Evolutionary conservation across 35 echinoderm and acorn worm species (phyloP), one percentile per base, ranked within the genome.

Genomic region (Diadema setosum): DNA sequence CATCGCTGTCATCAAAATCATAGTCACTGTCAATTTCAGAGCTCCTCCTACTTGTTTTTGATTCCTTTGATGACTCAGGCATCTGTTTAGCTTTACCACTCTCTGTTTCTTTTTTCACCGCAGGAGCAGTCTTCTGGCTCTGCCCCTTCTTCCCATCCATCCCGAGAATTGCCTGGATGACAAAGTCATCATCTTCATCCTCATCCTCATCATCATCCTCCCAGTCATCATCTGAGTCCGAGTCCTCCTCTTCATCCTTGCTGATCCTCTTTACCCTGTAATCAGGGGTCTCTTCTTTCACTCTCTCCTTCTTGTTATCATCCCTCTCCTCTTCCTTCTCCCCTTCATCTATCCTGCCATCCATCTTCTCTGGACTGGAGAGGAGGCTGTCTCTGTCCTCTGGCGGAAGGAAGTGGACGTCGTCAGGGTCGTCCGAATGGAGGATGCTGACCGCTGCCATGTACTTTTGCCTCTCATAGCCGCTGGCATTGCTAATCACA

Each of bases 381-480:
- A 78, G 33, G 12, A 78, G 73, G 44, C 73, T 78, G 73, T 78
- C 73, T 0, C 73, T 33, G 16, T 41, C 40, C n/a, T 90, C 88
- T 16, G 88, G 80, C 4, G 88, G 88, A 8, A 90, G 24, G 45
- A 90, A 12, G 23, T 90, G 80, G 29, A 90, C 61, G 26, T 83
- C 88, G 8, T 90, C 88, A 25, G 80, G 81, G 55, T 90, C 88
- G 29, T 63, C 41, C 11, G 88, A 83, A 31, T 90, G 88, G 0
- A 90, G 59, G 20, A 90, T 81, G 20, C 43, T 84, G 29, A 90
- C 81, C 2, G 88, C 88, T 9, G 88, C 88, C 58, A 90, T 84
- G 88, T 84, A 90, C 60, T 90, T 90, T 81, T 70, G 57, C 33
- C 61, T 37, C 45, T 90, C 88, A 39, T 90, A 90, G 3, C 88